phyloP scores from a whole-genome alignment of 2,797 vertebrate species.

The Coccyzus lansbergi region DNA sequence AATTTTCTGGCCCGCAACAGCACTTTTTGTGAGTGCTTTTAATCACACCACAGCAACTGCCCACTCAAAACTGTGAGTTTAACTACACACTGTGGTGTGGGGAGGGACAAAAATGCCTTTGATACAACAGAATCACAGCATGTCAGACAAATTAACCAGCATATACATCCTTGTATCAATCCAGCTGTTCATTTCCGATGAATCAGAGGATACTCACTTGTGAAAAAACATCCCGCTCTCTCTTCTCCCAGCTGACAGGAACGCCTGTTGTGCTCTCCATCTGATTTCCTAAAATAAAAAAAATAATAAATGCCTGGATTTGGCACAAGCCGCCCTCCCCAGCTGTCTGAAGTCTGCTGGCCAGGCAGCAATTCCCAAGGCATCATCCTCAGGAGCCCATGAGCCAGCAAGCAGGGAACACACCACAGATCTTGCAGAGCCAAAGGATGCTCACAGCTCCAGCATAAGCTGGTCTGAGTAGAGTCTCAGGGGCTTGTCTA shows the following conservation, averaged over 20 bases:
- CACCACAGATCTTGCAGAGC: not conserved
- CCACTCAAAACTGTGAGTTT: not conserved
- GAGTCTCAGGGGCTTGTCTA: fast-evolving
- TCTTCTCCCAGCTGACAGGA: not conserved
- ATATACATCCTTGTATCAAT: not conserved
- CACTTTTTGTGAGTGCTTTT: not conserved
- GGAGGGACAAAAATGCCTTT: not conserved
- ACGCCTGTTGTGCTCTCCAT: no score
- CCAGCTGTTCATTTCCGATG: not conserved
- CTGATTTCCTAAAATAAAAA: not conserved
- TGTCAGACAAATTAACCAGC: not conserved
- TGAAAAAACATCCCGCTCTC: not conserved
- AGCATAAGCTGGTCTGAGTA: not conserved
- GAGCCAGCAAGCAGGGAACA: not conserved
- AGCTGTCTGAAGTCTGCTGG: not conserved
- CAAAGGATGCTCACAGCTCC: not conserved
- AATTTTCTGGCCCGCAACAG: fast-evolving
- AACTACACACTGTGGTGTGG: fast-evolving
- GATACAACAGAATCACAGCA: not conserved
- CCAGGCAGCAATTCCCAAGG: not conserved
- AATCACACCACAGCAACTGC: not conserved
- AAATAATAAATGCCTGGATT: not conserved
- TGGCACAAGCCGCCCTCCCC: not conserved
- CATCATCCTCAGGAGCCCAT: fast-evolving
- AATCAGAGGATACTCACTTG: not conserved